Percentiles rank a stretch among this genome's conserved stretches.
Evolutionary conservation across 2,888 invertebrate species (phyloP).

Genomic region (Perizoma flavofasciatum): DNA sequence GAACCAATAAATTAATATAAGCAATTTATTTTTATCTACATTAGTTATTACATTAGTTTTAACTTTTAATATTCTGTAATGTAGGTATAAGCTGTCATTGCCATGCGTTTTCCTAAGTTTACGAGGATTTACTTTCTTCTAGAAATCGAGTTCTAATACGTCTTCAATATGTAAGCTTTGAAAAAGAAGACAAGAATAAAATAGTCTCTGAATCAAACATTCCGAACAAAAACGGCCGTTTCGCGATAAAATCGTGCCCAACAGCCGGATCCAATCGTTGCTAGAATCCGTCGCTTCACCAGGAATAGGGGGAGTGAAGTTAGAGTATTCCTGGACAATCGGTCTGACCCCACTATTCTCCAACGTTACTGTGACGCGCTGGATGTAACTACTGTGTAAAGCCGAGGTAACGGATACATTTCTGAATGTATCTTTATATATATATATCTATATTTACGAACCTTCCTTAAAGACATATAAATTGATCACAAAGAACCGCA

Average conservation of each 20-base stretch:
- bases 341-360: slow-evolving; percentile 37
- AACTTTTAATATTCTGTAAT: too few species aligned
- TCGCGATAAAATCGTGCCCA: slow-evolving; percentile 45
- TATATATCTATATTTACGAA: too few species aligned
- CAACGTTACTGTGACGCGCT: slow-evolving; percentile 40
- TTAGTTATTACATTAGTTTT: too few species aligned
- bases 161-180: slow-evolving; percentile 33
- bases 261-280: slow-evolving; percentile 34
- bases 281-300: slow-evolving; percentile 7
- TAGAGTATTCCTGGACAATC: slow-evolving; percentile 22
- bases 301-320: slow-evolving; percentile 11
- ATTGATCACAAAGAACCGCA: too few species aligned
- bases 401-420: slow-evolving; percentile 41
- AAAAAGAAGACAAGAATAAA: slow-evolving; percentile 35
- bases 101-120: too few species aligned
- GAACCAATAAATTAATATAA: too few species aligned
- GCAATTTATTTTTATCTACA: too few species aligned
- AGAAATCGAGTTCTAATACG: too few species aligned
- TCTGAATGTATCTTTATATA: too few species aligned
- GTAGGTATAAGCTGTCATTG: too few species aligned
- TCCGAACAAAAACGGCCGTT: slow-evolving; percentile 49
- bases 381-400: slow-evolving; percentile 38
- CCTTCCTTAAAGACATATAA: too few species aligned
- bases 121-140: too few species aligned
- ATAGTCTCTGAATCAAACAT: slow-evolving; percentile 45